A percentile compares a stretch with the other conserved stretches of the same genome.
These are phyloP conservation scores for Diaprepes abbreviatus DNA, from an alignment of 2,888 invertebrate species.

Conservation along the genomic window DNA sequence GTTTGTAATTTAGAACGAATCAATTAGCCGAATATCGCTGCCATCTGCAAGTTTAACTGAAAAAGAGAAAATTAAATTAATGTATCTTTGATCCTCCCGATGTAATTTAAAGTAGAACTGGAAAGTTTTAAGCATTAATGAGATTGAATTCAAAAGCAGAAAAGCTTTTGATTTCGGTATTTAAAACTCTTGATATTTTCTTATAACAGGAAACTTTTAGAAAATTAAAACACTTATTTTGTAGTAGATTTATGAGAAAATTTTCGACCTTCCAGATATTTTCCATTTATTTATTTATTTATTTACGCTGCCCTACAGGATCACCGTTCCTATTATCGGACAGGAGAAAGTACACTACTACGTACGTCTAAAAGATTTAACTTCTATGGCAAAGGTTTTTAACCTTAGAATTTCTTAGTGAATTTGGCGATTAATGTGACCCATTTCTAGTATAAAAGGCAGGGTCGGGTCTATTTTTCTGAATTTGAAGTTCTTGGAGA, in stretches of 20 bases:
- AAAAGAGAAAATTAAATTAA: constrained; percentile 32
- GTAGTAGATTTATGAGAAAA: neutral
- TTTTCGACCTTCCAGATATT: too few relatives aligned
- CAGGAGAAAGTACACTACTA: too few relatives aligned
- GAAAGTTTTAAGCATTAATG: constrained; percentile 26
- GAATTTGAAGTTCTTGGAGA: too few relatives aligned
- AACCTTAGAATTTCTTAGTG: too few relatives aligned
- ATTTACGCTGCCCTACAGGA: too few relatives aligned
- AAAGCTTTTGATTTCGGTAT: constrained; percentile 12
- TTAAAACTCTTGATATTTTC: neutral
- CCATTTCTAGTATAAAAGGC: too few relatives aligned
- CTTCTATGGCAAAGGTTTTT: too few relatives aligned
- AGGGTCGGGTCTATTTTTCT: too few relatives aligned
- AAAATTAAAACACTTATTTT: neutral
- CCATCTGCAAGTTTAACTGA: constrained; percentile 15
- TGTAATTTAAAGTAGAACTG: constrained; percentile 22
- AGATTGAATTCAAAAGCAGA: constrained; percentile 29
- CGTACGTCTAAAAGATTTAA: too few relatives aligned
- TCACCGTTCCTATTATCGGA: too few relatives aligned
- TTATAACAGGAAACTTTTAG: constrained; percentile 3
- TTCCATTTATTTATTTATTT: too few relatives aligned
- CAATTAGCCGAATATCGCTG: constrained; percentile 18
- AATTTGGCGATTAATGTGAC: too few relatives aligned
- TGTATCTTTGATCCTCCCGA: constrained; percentile 33
- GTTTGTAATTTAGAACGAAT: constrained; percentile 17